Conservation (phyloP, 1,140 invertebrate species). For the Zaprionus gabonicus region DNA sequence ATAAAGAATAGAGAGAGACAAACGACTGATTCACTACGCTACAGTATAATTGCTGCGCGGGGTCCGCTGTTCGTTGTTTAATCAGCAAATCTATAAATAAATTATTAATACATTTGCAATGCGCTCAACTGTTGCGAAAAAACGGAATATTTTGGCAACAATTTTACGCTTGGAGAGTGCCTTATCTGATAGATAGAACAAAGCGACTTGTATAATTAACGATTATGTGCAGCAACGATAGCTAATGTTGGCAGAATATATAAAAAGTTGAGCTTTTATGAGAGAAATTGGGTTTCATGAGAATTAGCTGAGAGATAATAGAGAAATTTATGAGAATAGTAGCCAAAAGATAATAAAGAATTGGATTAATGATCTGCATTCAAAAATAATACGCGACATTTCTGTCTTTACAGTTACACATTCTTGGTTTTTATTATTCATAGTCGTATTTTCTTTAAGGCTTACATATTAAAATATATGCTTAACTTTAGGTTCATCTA, state of each 20-base stretch:
- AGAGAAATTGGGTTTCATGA: no score
- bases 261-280: background rate
- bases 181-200: slow-evolving; percentile 16
- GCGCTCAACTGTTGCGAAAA: slow-evolving; percentile 15
- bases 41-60: slow-evolving; percentile 15
- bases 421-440: slow-evolving; percentile 67
- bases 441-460: slow-evolving; percentile 80
- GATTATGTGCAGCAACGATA: slow-evolving; percentile 21
- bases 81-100: slow-evolving; percentile 75
- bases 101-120: slow-evolving; percentile 66
- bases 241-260: background rate
- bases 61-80: slow-evolving; percentile 51
- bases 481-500: slow-evolving; percentile 74
- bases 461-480: slow-evolving; percentile 83
- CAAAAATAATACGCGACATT: background rate
- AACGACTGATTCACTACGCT: slow-evolving; percentile 18
- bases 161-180: slow-evolving; percentile 5
- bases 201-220: slow-evolving; percentile 12
- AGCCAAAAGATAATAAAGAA: background rate
- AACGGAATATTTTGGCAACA: slow-evolving; percentile 30
- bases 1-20: background rate
- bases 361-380: background rate
- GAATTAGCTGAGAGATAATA: background rate
- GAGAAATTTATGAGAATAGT: background rate
- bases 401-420: slow-evolving; percentile 61